Evolutionary conservation across 2,888 invertebrate species (phyloP).

Genomic region (Micropterix aruncella): DNA sequence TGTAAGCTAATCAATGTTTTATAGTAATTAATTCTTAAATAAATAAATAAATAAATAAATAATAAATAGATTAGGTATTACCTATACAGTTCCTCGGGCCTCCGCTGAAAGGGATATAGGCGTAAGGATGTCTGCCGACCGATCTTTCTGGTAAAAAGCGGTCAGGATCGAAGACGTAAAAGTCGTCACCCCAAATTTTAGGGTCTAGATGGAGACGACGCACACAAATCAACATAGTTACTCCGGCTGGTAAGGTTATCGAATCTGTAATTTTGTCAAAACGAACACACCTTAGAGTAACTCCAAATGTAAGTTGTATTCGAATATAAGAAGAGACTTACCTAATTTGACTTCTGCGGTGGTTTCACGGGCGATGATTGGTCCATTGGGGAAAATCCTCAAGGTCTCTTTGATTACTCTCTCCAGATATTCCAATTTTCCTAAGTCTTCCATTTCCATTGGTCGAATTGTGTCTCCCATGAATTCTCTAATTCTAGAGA

Average conservation of each 20-base stretch:
- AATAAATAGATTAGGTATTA: too few species aligned
- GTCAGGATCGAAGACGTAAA: slow-evolving; percentile 46
- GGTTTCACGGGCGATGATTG: background rate
- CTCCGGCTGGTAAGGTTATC: slow-evolving; percentile 26
- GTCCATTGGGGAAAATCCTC: background rate
- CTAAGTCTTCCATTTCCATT: background rate
- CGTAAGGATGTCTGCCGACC: slow-evolving; percentile 23
- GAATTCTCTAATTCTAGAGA: background rate
- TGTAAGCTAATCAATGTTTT: too few species aligned
- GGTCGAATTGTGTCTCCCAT: background rate
- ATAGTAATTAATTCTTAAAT: too few species aligned
- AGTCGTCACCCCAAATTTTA: slow-evolving; percentile 43
- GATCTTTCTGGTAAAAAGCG: slow-evolving; percentile 40
- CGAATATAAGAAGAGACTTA: background rate
- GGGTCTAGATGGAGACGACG: slow-evolving; percentile 40
- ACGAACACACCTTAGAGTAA: too few species aligned
- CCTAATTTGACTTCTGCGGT: background rate
- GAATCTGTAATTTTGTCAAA: too few species aligned
- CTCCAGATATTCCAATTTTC: background rate
- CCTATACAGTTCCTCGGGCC: slow-evolving; percentile 41
- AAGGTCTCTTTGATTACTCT: background rate
- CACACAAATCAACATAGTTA: slow-evolving; percentile 30
- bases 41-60: too few species aligned
- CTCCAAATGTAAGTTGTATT: too few species aligned
- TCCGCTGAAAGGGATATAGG: slow-evolving; percentile 36